Percentiles rank a stretch among this genome's conserved stretches.
Conservation (phyloP, 2,113 vertebrate species). For the Epinephelus cyanopodus region DNA sequence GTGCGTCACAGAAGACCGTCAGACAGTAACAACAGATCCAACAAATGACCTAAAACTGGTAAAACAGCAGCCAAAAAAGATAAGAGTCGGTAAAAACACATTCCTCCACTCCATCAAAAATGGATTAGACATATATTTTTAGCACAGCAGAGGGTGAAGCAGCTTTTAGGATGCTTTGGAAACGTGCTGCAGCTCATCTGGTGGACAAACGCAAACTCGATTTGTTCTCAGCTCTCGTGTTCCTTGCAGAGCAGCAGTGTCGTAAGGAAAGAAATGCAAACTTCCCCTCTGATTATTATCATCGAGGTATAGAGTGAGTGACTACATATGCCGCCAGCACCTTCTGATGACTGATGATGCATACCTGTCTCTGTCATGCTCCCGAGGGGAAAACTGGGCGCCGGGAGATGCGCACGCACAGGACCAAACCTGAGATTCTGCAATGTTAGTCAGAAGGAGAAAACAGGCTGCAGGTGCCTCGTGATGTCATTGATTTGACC, state of each 20-base stretch:
- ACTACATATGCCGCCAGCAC: slow-evolving; percentile 2
- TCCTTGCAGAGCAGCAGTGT: neutral
- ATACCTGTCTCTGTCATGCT: slow-evolving; percentile 19
- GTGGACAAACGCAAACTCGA: too few species aligned
- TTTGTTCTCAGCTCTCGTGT: neutral
- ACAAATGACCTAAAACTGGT: neutral
- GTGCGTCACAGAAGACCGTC: neutral
- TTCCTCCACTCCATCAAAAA: neutral
- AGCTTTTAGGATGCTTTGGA: too few species aligned
- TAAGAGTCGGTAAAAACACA: neutral
- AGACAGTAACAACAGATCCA: neutral
- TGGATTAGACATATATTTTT: too few species aligned
- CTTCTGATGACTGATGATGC: slow-evolving; percentile 29
- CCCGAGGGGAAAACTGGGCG: slow-evolving; percentile 5
- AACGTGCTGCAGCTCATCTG: too few species aligned
- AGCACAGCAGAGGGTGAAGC: too few species aligned
- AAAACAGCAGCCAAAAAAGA: neutral
- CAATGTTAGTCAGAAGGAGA: too few species aligned
- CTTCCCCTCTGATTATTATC: neutral
- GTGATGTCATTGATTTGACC: too few species aligned
- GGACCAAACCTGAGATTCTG: too few species aligned
- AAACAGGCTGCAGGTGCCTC: too few species aligned
- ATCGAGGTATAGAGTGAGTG: neutral
- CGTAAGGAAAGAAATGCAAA: too few species aligned
- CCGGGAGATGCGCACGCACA: too few species aligned